Evolutionary conservation across 2,888 invertebrate genomes (phyloP), one percentile per base, ranked within the genome.

Genomic region (Dryomyza anilis): DNA sequence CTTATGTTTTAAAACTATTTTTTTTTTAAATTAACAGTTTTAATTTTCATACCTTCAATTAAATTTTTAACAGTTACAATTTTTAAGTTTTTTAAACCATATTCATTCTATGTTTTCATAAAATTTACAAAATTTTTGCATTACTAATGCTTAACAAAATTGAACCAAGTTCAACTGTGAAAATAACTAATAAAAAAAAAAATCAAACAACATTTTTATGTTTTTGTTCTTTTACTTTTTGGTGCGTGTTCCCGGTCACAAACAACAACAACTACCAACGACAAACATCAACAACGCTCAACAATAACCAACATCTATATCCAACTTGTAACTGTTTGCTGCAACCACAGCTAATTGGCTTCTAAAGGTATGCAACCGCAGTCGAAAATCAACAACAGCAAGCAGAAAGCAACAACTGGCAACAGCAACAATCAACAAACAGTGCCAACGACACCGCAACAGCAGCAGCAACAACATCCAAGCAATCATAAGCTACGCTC

Each of bases 321-420:
- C n/a, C 64, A 64, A 57, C 69, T n/a, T 46, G 48, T 27, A 16
- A 8, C 57, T 64, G 45, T 46, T 58, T 46, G 57, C 33, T 36
- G 65, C 63, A 46, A 43, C 52, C 63, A 66, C 73, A 81, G 81
- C 76, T 76, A 76, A 78, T 74, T 80, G 79, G 82, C 74, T 76
- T 74, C 77, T 79, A 76, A 81, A 82, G 82, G 83, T 80, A 82
- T 82, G 82, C 81, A 81, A 82, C 81, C 82, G 73, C 81, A 83
- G 76, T 81, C 82, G 81, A 81, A 81, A 80, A 78, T 72, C 75
- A 75, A 72, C 76, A 73, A 78, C 80, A 80, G 79, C 79, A 81
- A 78, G 76, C 76, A 74, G 70, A 76, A 76, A 78, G 72, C 72
- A 70, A 69, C 73, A 74, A 33, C 73, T 69, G 60, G 70, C 67